Conservation (phyloP, 2,888 invertebrate genomes). For the Phasia obesa region DNA sequence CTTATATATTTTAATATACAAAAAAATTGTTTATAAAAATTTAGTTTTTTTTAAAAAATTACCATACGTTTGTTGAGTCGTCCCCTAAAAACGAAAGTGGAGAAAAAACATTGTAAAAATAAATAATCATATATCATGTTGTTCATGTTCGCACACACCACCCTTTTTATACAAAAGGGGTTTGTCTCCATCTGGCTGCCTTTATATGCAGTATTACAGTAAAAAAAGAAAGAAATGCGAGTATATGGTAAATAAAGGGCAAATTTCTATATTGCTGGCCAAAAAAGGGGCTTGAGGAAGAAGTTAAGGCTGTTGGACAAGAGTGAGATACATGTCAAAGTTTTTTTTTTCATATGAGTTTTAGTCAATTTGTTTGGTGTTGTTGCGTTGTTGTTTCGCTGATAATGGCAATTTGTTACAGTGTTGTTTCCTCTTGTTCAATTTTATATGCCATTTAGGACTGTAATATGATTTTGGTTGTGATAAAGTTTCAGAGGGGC, state of each 20-base stretch:
- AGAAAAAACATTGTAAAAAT: constrained; percentile 45
- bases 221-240: constrained; percentile 28
- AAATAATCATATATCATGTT: constrained; percentile 71
- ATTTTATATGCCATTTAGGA: constrained; percentile 28
- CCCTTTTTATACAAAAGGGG: constrained; percentile 41
- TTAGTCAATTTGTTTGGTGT: constrained; percentile 52
- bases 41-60: constrained; percentile 44
- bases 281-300: background rate
- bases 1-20: background rate
- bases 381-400: constrained; percentile 44
- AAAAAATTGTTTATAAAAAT: constrained; percentile 44
- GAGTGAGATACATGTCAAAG: constrained; percentile 65
- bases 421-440: constrained; percentile 26
- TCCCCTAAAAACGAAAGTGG: constrained; percentile 54
- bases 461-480: constrained; percentile 31
- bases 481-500: constrained; percentile 56
- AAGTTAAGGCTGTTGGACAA: constrained; percentile 19
- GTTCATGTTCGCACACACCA: constrained; percentile 59
- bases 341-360: constrained; percentile 48
- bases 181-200: constrained; percentile 45
- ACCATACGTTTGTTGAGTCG: constrained; percentile 62
- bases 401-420: constrained; percentile 66
- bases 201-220: constrained; percentile 56
- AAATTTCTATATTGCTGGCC: constrained; percentile 15
- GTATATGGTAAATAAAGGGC: constrained; percentile 25